Conservation (phyloP, 1,140 invertebrate species). For the Ceratosolen fusciceps region DNA sequence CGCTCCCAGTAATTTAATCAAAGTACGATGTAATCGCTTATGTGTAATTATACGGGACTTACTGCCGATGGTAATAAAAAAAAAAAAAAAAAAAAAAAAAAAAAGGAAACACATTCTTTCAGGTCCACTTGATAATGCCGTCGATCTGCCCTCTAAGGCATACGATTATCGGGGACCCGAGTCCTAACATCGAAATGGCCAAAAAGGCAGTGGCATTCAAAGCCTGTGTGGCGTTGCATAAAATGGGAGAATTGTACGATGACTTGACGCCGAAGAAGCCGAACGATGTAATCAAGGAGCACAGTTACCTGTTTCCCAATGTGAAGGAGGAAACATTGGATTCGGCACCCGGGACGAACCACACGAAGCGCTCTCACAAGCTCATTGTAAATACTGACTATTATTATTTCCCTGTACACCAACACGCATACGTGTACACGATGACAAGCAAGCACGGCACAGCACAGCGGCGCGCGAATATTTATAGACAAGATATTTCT, state of each 20-base stretch:
- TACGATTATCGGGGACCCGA: slow-evolving; percentile 61
- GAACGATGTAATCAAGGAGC: slow-evolving; percentile 53
- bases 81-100: neutral
- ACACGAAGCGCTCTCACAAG: slow-evolving; percentile 79
- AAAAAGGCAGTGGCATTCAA: slow-evolving; percentile 87
- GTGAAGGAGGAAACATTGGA: slow-evolving; percentile 67
- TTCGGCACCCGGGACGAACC: slow-evolving; percentile 77
- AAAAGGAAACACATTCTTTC: neutral
- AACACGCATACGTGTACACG: too few species aligned
- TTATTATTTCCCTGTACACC: too few species aligned
- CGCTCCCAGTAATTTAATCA: too few species aligned
- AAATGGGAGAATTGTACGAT: slow-evolving; percentile 83
- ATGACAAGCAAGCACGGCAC: too few species aligned
- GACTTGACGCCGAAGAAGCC: slow-evolving; percentile 80
- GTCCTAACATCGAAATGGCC: slow-evolving; percentile 76
- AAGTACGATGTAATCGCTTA: too few species aligned
- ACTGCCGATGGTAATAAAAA: neutral
- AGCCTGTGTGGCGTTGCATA: slow-evolving; percentile 80
- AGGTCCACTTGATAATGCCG: slow-evolving; percentile 65
- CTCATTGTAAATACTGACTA: slow-evolving; percentile 52
- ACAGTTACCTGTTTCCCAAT: slow-evolving; percentile 70
- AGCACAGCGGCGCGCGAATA: too few species aligned
- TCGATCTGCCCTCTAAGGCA: slow-evolving; percentile 55
- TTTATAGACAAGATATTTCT: too few species aligned
- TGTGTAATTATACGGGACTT: too few species aligned